These are phyloP conservation scores for Contarinia nasturtii DNA, from an alignment of 1,140 invertebrate species.

Conservation along the genomic window DNA sequence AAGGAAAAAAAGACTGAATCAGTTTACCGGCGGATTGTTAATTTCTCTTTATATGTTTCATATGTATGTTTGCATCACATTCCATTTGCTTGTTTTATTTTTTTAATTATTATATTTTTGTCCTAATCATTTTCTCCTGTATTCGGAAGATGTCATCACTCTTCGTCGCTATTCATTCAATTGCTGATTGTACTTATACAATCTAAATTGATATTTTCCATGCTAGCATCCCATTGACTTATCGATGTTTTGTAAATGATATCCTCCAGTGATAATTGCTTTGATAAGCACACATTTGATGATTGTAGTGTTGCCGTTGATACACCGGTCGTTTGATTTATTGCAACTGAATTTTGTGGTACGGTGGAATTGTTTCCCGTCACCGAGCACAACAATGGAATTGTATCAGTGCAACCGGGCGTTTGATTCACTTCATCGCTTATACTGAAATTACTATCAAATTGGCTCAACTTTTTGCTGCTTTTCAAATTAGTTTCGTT, in stretches of 20 bases:
- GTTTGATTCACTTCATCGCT: slow-evolving; percentile 1
- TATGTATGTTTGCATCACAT: no score
- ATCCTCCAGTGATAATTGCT: not conserved
- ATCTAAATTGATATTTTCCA: slow-evolving; percentile 5
- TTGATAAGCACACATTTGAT: not conserved
- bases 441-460: not conserved
- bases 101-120: no score
- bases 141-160: no score
- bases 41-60: no score
- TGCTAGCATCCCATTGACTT: slow-evolving; percentile 1
- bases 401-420: slow-evolving; percentile 1
- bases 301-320: not conserved
- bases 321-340: slow-evolving; percentile 1
- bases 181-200: slow-evolving; percentile 5
- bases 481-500: not conserved
- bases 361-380: not conserved
- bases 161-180: not conserved
- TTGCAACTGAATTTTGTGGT: no score
- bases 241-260: not conserved
- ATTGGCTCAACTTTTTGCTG: not conserved
- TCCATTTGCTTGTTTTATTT: no score
- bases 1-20: no score
- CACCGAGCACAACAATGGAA: slow-evolving; percentile 3
- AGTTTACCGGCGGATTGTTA: no score
- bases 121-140: no score